These are phyloP conservation scores for Gambelia wislizenii DNA, from an alignment of 2,797 vertebrate species.

Conservation along the genomic window DNA sequence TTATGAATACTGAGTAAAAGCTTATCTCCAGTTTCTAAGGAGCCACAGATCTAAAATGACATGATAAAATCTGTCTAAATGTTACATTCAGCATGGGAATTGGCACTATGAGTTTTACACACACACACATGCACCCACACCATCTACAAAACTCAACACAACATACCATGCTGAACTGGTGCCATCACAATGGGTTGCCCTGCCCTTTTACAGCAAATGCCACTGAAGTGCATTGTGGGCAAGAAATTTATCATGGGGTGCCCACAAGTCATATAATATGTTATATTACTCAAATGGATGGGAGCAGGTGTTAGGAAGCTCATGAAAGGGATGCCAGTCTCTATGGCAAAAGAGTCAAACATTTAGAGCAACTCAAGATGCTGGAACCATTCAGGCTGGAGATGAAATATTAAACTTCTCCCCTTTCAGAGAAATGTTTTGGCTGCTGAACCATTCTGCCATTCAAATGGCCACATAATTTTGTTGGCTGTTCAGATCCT, in stretches of 20 bases:
- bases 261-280: not conserved
- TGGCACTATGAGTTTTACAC: not conserved
- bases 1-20: not conserved
- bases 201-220: not conserved
- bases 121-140: not conserved
- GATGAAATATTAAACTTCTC: not conserved
- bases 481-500: not conserved
- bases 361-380: not conserved
- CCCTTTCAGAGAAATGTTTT: not conserved
- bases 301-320: no score
- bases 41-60: not conserved
- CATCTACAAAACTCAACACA: not conserved
- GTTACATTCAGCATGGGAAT: not conserved
- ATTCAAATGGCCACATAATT: not conserved
- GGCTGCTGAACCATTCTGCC: not conserved
- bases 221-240: not conserved
- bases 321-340: not conserved
- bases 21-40: slow-evolving; percentile 3
- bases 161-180: not conserved
- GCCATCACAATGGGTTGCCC: not conserved
- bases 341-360: not conserved
- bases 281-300: not conserved
- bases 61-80: not conserved
- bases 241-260: not conserved
- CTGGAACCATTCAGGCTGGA: not conserved